Conservation (phyloP, 2,113 vertebrate genomes). For the Ophthalmolycus amberensis region DNA sequence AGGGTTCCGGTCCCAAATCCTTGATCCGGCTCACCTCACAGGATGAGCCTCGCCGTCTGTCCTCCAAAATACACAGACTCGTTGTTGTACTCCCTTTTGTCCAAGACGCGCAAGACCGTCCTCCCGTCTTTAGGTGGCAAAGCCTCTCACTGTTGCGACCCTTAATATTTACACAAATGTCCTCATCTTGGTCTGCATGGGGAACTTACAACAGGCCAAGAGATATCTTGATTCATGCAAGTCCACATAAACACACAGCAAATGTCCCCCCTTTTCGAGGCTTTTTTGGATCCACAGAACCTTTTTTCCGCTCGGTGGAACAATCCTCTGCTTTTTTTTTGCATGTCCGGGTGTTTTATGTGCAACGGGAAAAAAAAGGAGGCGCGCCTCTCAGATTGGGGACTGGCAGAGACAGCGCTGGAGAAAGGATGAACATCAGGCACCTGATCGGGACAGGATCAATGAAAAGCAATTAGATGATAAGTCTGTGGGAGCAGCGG, state of each 20-base stretch:
- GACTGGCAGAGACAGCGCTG: conserved; percentile 62
- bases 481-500: conserved; percentile 42
- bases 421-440: conserved; percentile 79
- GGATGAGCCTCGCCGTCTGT: conserved; percentile 42
- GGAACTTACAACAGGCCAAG: conserved; percentile 42
- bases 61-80: conserved; percentile 56
- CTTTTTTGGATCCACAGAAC: conserved; percentile 24
- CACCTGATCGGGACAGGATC: conserved; percentile 83
- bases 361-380: conserved; percentile 62
- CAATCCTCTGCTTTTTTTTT: conserved; percentile 33
- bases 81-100: conserved; percentile 40
- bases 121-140: conserved; percentile 61
- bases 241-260: conserved; percentile 24
- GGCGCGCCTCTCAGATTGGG: conserved; percentile 70
- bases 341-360: conserved; percentile 57
- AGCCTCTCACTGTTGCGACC: conserved; percentile 34
- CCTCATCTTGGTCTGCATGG: conserved; percentile 45
- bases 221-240: conserved; percentile 42
- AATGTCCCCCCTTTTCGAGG: not conserved
- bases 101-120: conserved; percentile 43
- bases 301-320: conserved; percentile 34
- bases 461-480: conserved; percentile 85
- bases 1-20: conserved; percentile 62
- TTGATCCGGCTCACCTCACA: conserved; percentile 63
- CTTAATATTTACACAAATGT: conserved; percentile 28